Evolutionary conservation across 2,888 invertebrate species (phyloP).

Genomic region (Coelinius sp.): DNA sequence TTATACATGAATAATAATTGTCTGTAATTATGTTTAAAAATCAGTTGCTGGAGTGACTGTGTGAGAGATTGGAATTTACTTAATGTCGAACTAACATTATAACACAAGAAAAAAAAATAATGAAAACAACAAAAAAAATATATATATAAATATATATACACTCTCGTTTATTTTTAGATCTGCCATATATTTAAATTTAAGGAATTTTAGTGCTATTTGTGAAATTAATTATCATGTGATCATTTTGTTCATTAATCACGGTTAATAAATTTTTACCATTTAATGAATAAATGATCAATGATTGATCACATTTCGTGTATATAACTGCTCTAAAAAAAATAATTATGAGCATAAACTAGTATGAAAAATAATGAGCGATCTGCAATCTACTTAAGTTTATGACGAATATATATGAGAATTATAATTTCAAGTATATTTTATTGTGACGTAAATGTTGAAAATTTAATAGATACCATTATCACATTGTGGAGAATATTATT

Average conservation of each 20-base stretch:
- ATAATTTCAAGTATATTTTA: slow-evolving; percentile 47
- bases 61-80: slow-evolving; percentile 65
- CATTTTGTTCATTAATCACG: slow-evolving; percentile 47
- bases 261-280: slow-evolving; percentile 32
- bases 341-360: slow-evolving; percentile 41
- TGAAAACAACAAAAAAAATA: slow-evolving; percentile 24
- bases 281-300: slow-evolving; percentile 38
- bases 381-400: slow-evolving; percentile 67
- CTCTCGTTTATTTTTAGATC: slow-evolving; percentile 58
- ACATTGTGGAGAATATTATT: background rate
- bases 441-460: slow-evolving; percentile 47
- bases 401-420: slow-evolving; percentile 39
- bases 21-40: slow-evolving; percentile 55
- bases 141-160: slow-evolving; percentile 39
- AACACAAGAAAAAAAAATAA: background rate
- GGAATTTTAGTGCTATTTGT: slow-evolving; percentile 49
- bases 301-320: slow-evolving; percentile 56
- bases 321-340: slow-evolving; percentile 52
- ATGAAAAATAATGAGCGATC: slow-evolving; percentile 56
- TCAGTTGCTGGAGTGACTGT: slow-evolving; percentile 55
- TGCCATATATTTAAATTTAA: slow-evolving; percentile 64
- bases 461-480: slow-evolving; percentile 31
- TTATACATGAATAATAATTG: slow-evolving; percentile 52
- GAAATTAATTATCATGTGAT: slow-evolving; percentile 39
- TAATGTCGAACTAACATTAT: slow-evolving; percentile 54